phyloP scores from a whole-genome alignment of 2,888 invertebrate species.

The Ectemnius continuus region DNA sequence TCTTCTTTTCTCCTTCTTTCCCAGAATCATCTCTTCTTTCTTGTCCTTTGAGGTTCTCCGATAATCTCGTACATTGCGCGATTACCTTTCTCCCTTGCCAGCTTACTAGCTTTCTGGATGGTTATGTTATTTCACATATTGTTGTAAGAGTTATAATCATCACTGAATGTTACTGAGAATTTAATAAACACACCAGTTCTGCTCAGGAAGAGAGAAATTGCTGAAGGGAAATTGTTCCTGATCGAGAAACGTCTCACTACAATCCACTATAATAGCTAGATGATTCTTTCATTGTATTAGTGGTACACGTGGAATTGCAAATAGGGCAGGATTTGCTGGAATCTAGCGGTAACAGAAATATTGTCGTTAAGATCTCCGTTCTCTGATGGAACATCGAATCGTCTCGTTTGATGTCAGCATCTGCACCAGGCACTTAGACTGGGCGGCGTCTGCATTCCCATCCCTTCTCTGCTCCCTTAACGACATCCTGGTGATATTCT shows the following conservation, averaged over 20 bases:
- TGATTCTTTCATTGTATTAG: background rate
- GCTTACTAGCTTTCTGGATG: slow-evolving; percentile 18
- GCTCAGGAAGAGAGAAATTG: background rate
- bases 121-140: background rate
- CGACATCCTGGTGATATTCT: slow-evolving; percentile 46
- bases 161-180: background rate
- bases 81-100: slow-evolving; percentile 21
- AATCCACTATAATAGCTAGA: background rate
- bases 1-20: slow-evolving; percentile 5
- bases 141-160: background rate
- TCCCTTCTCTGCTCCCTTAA: slow-evolving; percentile 47
- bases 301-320: background rate
- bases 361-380: slow-evolving; percentile 21
- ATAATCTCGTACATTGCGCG: background rate
- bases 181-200: background rate
- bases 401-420: slow-evolving; percentile 38
- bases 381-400: slow-evolving; percentile 43
- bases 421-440: slow-evolving; percentile 41
- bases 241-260: background rate
- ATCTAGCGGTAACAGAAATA: background rate
- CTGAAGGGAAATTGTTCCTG: background rate
- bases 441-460: slow-evolving; percentile 22
- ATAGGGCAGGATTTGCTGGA: background rate
- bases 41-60: slow-evolving; percentile 18
- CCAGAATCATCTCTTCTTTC: slow-evolving; percentile 15